Evolutionary conservation across 2,888 invertebrate species (phyloP).

Genomic region (Notodonta dromedarius): DNA sequence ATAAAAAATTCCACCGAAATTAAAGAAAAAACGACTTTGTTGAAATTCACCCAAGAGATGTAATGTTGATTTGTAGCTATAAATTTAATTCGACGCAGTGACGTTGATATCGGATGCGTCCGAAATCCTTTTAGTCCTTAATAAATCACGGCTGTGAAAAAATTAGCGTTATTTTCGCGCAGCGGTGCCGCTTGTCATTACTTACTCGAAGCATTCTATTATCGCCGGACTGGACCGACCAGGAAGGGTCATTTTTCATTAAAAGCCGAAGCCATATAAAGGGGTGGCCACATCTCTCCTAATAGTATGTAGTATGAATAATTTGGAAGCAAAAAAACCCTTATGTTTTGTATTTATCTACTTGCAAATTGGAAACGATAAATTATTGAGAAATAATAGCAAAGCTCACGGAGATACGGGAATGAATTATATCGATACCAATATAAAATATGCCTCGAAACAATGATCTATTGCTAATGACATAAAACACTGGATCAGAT

Average conservation of each 20-base stretch:
- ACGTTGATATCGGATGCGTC: constrained; percentile 49
- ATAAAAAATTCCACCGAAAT: too few relatives aligned
- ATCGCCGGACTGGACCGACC: constrained; percentile 43
- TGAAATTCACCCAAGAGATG: too few relatives aligned
- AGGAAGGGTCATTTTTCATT: constrained; percentile 56
- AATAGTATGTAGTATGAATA: constrained; percentile 12
- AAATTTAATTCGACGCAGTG: constrained; percentile 60
- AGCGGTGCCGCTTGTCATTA: constrained; percentile 55
- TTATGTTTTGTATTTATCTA: background rate
- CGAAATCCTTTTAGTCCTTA: constrained; percentile 56
- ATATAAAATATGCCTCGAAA: background rate
- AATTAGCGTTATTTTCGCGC: constrained; percentile 66
- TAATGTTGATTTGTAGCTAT: constrained; percentile 40
- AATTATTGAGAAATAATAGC: constrained; percentile 1
- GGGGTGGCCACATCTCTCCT: constrained; percentile 3
- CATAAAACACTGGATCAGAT: background rate
- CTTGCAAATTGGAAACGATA: background rate
- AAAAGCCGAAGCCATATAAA: constrained; percentile 44
- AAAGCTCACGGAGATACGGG: background rate
- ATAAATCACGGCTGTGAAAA: constrained; percentile 67
- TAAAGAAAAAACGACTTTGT: too few relatives aligned
- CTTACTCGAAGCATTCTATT: constrained; percentile 49
- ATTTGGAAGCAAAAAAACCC: constrained; percentile 3
- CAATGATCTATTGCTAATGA: background rate
- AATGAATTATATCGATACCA: background rate